Conservation (phyloP, 1,140 invertebrate species). For the Melanaphis sacchari region DNA sequence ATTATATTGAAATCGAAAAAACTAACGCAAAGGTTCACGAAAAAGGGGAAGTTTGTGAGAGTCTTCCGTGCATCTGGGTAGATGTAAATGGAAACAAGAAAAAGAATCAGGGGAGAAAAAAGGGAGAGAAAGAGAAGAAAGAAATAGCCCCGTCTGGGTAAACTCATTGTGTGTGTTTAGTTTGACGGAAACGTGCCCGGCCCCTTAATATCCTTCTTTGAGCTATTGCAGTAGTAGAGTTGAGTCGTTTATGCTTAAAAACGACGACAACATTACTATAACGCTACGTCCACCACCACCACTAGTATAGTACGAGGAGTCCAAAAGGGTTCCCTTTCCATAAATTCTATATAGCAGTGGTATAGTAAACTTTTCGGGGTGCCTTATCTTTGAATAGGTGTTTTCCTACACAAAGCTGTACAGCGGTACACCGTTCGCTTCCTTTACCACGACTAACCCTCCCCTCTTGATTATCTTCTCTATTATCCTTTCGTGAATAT, state of each 20-base stretch:
- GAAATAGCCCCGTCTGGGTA: not conserved
- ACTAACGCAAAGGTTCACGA: not conserved
- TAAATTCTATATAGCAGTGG: not conserved
- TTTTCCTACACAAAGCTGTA: not conserved
- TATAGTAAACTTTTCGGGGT: not conserved
- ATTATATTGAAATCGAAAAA: not conserved
- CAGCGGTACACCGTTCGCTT: not conserved
- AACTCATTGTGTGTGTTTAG: conserved; percentile 38
- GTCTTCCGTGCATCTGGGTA: not conserved
- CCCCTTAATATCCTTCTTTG: conserved; percentile 39
- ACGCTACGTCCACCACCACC: not conserved
- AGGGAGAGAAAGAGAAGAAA: not conserved
- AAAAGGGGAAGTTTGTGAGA: not conserved
- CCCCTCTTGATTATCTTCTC: not conserved
- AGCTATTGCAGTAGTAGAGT: not conserved
- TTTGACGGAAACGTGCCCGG: conserved; percentile 45
- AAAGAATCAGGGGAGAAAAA: not conserved
- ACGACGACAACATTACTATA: not conserved
- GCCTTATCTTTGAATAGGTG: conserved; percentile 15
- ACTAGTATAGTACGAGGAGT: not conserved
- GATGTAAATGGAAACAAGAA: not conserved
- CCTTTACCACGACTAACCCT: not conserved
- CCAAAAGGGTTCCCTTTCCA: not conserved
- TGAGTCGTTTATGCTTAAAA: conserved; percentile 20
- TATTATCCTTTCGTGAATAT: not conserved